Base-by-base conservation (phyloP, 2,888 invertebrate genomes). In the Pseudoips prasinana region DNA sequence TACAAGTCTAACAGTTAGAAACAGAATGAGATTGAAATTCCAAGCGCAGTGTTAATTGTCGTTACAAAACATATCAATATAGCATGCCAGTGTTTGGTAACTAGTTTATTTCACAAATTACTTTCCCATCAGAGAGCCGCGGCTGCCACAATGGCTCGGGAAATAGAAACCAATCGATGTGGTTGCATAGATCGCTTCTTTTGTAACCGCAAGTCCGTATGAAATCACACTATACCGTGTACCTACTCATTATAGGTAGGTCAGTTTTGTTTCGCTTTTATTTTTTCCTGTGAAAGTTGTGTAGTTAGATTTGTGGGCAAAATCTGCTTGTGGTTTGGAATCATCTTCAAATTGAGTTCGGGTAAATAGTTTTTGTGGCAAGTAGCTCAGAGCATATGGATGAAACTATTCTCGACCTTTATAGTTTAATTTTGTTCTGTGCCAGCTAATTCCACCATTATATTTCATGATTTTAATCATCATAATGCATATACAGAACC, bases 181-280 rank as follows among this genome's bases (percentile, higher is more conserved):
- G 79, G 78, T 78, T 68, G 59, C 69, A 55, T 38, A 59, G 65
- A 73, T 71, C 66, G 64, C 73, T 73, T 75, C 74, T 75, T 73
- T 73, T 72, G 69, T 64, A 68, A 79, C 79, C 79, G 54, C 79
- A 76, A 45, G 33, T 54, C 58, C 64, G 65, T 66, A 67, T 68
- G 65, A 67, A 73, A 69, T 71, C 65, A 62, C 62, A 66, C 58
- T 63, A 32, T 42, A 34, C 35, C 32, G 20, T 27, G 26, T 32
- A 33, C 35, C 43, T 39, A 39, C 29, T 46, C 33, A 29, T 27
- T 38, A 39, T 43, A 51, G 51, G 41, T 54, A 35, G 48, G 48
- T 46, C 40, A 45, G 31, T 29, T 9, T 32, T 11, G 8, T 14
- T 24, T 29, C 7, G 8, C 19, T 22, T 19, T 33, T 34, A 34